Evolutionary conservation across 2,797 vertebrate genomes (phyloP), one percentile per base, ranked within the genome.

Genomic region (Liasis olivaceus): DNA sequence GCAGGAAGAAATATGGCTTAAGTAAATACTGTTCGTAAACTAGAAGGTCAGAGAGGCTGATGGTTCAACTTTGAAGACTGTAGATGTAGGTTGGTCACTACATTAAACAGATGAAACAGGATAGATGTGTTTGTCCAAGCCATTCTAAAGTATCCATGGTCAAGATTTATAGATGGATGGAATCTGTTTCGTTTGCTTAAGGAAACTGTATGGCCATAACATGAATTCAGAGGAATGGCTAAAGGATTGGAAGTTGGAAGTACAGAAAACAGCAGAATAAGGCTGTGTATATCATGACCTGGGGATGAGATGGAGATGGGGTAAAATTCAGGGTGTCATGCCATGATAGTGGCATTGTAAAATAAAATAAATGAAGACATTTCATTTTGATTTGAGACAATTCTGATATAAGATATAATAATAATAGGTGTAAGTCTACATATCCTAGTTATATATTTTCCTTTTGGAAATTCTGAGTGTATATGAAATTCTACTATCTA

Each of bases 1-100:
- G 51, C 51, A 54, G 5, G 8, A 54, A 54, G 51, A 54, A 54
- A 54, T 54, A 60, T 91, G 90, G 7, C 6, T n/a, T 8, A 0
- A 93, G 93, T 0, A 12, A 22, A 90, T 58, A 36, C 94, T 95
- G 93, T 88, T 3, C 89, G 91, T 15, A 95, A 85, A 47, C 47
- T 85, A 54, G 31, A 12, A 28, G 22, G 11, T 56, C 56, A 93
- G 31, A 2, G 56, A 54, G 28, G 42, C 81, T n/a, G n/a, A 42
- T 93, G 59, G 24, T 86, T 93, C 66, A 63, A 24, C 51, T 81
- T 51, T 56, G 59, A 20, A 64, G 47, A 56, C 36, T 5, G n/a
- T 56, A 58, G 22, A 36, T 63, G 8, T 22, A 4, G 47, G 13
- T 77, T 87, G 3, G 17, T 72, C 64, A 2, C 36, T 69, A 47